phyloP scores from a whole-genome alignment of 2,888 invertebrate species.

The Eutolmus rufibarbis region DNA sequence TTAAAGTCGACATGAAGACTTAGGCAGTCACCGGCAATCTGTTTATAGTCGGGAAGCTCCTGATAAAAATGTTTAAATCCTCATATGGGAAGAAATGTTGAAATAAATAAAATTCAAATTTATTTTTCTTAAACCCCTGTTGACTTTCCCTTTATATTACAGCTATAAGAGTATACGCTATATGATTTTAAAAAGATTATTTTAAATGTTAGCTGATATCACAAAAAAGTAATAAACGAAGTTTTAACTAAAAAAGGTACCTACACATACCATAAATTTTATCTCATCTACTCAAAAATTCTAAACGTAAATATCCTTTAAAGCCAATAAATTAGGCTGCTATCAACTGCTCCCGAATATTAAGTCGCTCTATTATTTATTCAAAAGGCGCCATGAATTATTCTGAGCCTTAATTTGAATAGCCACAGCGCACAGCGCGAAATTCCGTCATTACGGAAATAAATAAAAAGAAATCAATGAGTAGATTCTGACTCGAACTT shows the following conservation, averaged over 20 bases:
- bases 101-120: no score
- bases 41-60: no score
- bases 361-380: neutral
- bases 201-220: neutral
- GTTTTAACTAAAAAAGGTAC: neutral
- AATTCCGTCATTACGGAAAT: neutral
- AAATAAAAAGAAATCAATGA: conserved; percentile 9
- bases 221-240: neutral
- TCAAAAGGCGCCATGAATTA: neutral
- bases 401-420: neutral
- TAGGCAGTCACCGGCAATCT: no score
- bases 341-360: neutral
- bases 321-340: neutral
- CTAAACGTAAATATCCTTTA: neutral
- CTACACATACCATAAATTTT: neutral
- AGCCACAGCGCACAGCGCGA: neutral
- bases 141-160: no score
- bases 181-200: no score
- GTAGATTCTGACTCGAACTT: neutral
- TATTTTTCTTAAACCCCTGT: no score
- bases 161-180: no score
- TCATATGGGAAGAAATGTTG: no score
- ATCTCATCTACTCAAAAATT: neutral
- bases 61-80: no score
- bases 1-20: no score